Evolutionary conservation across 2,888 invertebrate species (phyloP), one percentile per base, ranked within the genome.

Genomic region (Euplexia lucipara): DNA sequence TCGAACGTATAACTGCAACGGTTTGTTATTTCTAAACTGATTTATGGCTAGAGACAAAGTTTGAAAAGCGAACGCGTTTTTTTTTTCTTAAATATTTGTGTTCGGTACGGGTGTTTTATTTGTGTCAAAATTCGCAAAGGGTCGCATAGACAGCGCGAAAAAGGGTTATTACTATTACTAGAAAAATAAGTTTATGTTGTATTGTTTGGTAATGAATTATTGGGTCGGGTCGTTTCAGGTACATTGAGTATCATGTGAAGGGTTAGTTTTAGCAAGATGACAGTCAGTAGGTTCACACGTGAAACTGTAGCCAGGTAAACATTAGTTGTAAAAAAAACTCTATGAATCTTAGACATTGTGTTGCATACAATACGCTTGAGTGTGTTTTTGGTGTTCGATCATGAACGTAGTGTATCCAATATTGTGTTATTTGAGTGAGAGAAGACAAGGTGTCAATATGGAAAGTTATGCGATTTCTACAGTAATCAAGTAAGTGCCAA

Each of bases 181-280:
- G 88, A 88, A 92, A 89, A 90, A 86, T 89, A 88, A 91, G 92
- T 92, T 93, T 91, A 91, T 92, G 90, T 91, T 88, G 87, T 83
- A 91, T 95, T 95, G 95, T 95, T 91, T 78, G 83, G 83, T 95
- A 95, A 95, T 95, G 94, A 95, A 95, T 95, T 95, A 95, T 94
- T 95, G 94, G 95, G 92, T 95, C 88, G 94, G 91, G 90, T 91
- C 88, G 86, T 93, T 95, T 95, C 95, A 95, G 95, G 95, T 95
- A 95, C 94, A 94, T 94, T 95, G 89, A 86, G 88, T 92, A 87
- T 86, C 89, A 90, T 88, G 87, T 93, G 92, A 93, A 95, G 95
- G 95, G 95, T 93, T 94, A 91, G 88, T 85, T 87, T 90, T 87
- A 88, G 87, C 89, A 91, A 92, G 88, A 90, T 91, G 91, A 92